These are phyloP conservation scores for Myotis findleyi DNA, from an alignment of 2,797 vertebrate species.

Conservation along the genomic window DNA sequence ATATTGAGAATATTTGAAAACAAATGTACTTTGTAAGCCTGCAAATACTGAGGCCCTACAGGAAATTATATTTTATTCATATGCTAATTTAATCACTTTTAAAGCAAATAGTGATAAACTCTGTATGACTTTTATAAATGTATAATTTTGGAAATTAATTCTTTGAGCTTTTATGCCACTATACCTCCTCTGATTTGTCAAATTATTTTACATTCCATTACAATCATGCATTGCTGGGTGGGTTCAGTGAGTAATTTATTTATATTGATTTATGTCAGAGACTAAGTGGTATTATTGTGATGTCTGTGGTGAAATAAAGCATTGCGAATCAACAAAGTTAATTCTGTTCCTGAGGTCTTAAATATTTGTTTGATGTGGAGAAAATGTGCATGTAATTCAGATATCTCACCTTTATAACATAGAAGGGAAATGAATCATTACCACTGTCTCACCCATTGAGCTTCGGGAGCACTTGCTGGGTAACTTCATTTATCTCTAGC, in stretches of 20 bases:
- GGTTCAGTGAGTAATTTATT: not conserved
- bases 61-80: conserved; percentile 29
- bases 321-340: not conserved
- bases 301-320: not conserved
- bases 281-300: not conserved
- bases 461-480: not conserved
- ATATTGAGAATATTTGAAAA: not conserved
- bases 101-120: not conserved
- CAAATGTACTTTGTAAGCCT: not conserved
- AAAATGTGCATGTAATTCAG: not conserved
- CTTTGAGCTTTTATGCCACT: not conserved
- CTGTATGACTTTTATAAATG: not conserved
- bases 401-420: not conserved
- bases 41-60: not conserved
- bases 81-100: not conserved
- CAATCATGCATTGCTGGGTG: not conserved
- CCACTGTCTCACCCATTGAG: not conserved
- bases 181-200: not conserved
- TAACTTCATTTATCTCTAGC: not conserved
- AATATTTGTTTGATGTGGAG: not conserved
- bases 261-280: conserved; percentile 20
- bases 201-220: not conserved
- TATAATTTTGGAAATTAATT: not conserved
- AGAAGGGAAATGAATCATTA: not conserved
- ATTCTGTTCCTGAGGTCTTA: not conserved